Evolutionary conservation across 2,113 vertebrate species (phyloP).

Genomic region (Callipepla squamata): DNA sequence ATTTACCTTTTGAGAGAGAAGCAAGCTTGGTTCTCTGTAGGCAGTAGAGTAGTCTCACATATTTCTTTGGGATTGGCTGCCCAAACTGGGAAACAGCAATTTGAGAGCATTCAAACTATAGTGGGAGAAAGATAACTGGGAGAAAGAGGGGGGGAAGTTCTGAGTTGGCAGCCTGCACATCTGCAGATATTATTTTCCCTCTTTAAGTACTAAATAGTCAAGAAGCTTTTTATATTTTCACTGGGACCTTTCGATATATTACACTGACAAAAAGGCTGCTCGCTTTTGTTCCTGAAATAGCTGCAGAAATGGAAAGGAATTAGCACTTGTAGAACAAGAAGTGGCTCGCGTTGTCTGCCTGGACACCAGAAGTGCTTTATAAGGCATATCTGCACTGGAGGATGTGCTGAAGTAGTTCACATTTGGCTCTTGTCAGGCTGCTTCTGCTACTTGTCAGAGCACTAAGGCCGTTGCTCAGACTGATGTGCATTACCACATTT

Average conservation of each 20-base stretch:
- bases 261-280: not conserved
- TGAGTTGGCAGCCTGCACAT: not conserved
- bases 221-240: not conserved
- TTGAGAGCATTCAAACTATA: not conserved
- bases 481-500: not conserved
- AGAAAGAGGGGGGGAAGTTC: not conserved
- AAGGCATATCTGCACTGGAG: not conserved
- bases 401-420: not conserved
- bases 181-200: not conserved
- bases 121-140: not conserved
- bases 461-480: not conserved
- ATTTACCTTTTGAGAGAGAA: not conserved
- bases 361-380: accelerated
- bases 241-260: not conserved
- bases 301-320: not conserved
- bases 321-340: not conserved
- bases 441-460: not conserved
- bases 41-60: not conserved
- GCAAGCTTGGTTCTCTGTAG: not conserved
- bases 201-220: not conserved
- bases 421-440: not conserved
- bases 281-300: not conserved
- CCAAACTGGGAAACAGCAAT: not conserved
- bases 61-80: not conserved
- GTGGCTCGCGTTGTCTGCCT: accelerated